Base-by-base conservation (phyloP, 2,888 invertebrate species). In the Nesidiocoris tenuis region DNA sequence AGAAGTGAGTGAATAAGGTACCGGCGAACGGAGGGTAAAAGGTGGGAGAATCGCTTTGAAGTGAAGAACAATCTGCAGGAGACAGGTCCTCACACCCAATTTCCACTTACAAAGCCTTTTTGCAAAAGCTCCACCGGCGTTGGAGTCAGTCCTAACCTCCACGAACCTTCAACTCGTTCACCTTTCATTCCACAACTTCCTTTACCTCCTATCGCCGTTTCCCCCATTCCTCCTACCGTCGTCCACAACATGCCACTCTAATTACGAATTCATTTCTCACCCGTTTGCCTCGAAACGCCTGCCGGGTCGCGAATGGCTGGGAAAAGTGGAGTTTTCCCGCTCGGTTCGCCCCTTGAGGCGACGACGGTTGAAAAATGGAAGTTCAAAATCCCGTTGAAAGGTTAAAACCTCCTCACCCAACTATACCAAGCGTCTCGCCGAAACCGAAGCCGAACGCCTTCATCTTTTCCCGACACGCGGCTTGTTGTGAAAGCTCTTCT, bases 61-160 rank as follows among this genome's bases (percentile, higher is more conserved):
- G 75, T 77, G 74, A 75, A 77, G 75, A 74, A 77, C 77, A 77
- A 77, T 77, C 77, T 77, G 77, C 77, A 74, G 75, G 75, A 61
- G 77, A 74, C 77, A 77, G 70, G 67, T 63, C 77, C 75, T 77
- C 77, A 77, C 77, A 77, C 77, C 75, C 77, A 77, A 77, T 77
- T 77, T 77, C 75, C 77, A 75, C 75, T 75, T 70, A 77, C 77
- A 77, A 77, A 77, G 77, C 70, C 70, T 39, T 72, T 72, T 72
- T 72, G 21, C 57, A 67, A 67, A 39, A 67, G 61, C 72, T 72
- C 72, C 54, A 63, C 24, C 72, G 39, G 5, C 39, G 39, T 3
- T 39, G 39, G 39, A 39, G 39, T 12, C 39, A n/a, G n/a, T n/a
- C n/a, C n/a, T n/a, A 39, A 39, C 39, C 39, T 39, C 3, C 39